Evolutionary conservation across 2,113 vertebrate species (phyloP), one percentile per base, ranked within the genome.

Genomic region (Lasiurus borealis): DNA sequence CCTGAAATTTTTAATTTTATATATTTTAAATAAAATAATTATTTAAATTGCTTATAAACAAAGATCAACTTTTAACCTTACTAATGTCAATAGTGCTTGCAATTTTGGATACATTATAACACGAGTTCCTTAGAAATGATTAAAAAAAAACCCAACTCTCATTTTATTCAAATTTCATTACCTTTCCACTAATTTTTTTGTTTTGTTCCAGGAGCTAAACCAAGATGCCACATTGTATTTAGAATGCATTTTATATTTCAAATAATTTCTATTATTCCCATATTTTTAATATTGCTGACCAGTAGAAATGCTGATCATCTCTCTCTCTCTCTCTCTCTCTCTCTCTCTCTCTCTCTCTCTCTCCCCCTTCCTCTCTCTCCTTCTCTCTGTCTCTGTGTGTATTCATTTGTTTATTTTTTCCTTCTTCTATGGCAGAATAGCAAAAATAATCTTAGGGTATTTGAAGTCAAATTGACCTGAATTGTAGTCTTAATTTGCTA

Each of bases 81-180:
- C 52, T 73, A 62, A 31, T 8, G 19, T 4, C 31, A 75, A 19
- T 36, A 44, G 11, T 50, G 57, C 16, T 95, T 66, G 54, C 0
- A 36, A 1, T 59, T 91, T 88, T 85, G 50, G 48, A 29, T 69
- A 34, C 2, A 90, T 23, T 62, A 50, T 21, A 36, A 10, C 6
- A 46, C 34, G 86, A 82, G 12, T 44, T 84, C 8, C 23, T 59
- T 84, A 91, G 19, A 93, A 18, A 3, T 68, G 8, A 84, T 25
- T 66, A 5, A 8, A 19, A 13, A n/a, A 92, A 44, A 19, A 1
- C 4, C 7, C 46, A 71, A 25, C 10, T 83, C 52, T 25, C 6
- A 76, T 76, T 94, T 96, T 59, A 88, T 59, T 93, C 25, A 57
- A 40, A 89, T 76, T 91, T 96, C 29, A 89, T 78, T 18, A 72